Percentiles rank a stretch among this genome's conserved stretches.
phyloP scores from a whole-genome alignment of 2,113 vertebrate genomes.

The Calonectris borealis region DNA sequence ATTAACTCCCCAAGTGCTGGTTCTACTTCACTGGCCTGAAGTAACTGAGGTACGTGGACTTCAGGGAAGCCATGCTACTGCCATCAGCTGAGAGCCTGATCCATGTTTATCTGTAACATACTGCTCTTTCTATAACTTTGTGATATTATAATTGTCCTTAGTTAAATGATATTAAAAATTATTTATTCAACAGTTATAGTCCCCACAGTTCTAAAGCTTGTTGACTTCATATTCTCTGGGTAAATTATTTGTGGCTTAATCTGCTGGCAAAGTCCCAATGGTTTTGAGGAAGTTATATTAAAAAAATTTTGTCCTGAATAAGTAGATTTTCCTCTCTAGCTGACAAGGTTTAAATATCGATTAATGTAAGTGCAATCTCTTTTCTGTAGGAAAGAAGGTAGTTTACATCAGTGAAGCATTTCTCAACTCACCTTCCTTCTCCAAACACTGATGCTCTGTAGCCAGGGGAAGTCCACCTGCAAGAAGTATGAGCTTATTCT shows the following conservation, averaged over 20 bases:
- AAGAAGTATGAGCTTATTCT: background rate
- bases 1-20: background rate
- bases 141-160: background rate
- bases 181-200: conserved; percentile 35
- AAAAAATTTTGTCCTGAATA: background rate
- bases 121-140: background rate
- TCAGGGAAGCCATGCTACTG: background rate
- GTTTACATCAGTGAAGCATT: background rate
- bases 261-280: background rate
- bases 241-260: conserved; percentile 37
- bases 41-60: background rate
- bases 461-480: background rate
- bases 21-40: background rate
- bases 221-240: conserved; percentile 10
- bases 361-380: background rate
- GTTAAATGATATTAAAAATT: conserved; percentile 10
- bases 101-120: background rate
- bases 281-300: background rate
- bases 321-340: background rate
- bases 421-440: background rate
- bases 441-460: background rate
- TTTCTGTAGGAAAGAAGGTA: background rate
- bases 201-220: conserved; percentile 40
- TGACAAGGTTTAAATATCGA: background rate
- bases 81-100: background rate